These are phyloP conservation scores for Antrozous pallidus DNA, from an alignment of 2,797 vertebrate species.

Conservation along the genomic window DNA sequence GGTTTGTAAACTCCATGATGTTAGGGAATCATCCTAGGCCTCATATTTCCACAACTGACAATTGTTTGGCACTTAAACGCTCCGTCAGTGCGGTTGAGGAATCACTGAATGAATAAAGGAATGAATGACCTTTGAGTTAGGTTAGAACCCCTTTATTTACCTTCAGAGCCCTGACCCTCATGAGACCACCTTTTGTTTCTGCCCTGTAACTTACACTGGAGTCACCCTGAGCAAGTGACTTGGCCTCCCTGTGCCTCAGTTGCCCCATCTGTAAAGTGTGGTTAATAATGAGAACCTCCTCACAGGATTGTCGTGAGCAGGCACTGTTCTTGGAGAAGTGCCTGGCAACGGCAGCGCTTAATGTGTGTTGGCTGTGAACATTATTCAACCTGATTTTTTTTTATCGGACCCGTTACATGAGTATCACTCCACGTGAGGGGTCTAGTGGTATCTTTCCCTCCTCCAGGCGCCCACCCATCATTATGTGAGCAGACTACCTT, in stretches of 20 bases:
- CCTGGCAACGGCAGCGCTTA: neutral
- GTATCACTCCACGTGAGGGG: neutral
- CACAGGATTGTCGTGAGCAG: fast-evolving
- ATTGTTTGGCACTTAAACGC: neutral
- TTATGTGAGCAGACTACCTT: neutral
- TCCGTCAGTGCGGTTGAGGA: neutral
- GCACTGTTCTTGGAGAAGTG: neutral
- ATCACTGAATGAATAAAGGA: neutral
- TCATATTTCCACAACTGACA: neutral
- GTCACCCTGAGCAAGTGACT: neutral
- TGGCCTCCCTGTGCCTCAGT: neutral
- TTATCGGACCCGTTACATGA: neutral
- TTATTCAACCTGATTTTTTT: neutral
- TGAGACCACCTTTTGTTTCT: neutral
- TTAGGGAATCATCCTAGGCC: neutral
- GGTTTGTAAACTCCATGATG: neutral
- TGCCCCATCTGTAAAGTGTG: neutral
- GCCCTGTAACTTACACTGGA: neutral
- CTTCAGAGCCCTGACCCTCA: neutral
- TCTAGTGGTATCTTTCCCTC: neutral
- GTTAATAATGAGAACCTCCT: neutral
- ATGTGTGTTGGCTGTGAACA: fast-evolving
- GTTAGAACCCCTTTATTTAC: neutral
- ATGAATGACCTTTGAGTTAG: neutral
- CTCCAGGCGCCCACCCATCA: neutral